A percentile compares a stretch with the other conserved stretches of the same genome.
These are phyloP conservation scores for Habrosyne pyritoides DNA, from an alignment of 2,888 invertebrate species.

Conservation along the genomic window DNA sequence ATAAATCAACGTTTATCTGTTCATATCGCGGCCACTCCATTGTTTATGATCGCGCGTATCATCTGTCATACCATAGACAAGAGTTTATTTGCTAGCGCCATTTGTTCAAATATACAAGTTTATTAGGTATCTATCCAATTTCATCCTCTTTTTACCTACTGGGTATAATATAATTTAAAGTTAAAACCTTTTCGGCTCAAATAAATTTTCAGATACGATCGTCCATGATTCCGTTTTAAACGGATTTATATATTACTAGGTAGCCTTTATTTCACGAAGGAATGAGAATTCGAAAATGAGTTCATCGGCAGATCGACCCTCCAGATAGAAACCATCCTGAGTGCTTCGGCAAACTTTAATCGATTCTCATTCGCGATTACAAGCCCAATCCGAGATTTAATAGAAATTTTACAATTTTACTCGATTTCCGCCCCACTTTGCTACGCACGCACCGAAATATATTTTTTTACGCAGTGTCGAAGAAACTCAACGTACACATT, in stretches of 20 bases:
- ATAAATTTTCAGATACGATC: conserved; percentile 28
- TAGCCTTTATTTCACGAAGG: conserved; percentile 46
- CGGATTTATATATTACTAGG: conserved; percentile 10
- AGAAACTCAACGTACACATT: conserved; percentile 74
- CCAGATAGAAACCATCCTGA: conserved; percentile 36
- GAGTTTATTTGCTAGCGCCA: conserved; percentile 30
- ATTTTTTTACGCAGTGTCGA: conserved; percentile 41
- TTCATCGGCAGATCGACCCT: conserved; percentile 54
- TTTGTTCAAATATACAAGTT: not conserved
- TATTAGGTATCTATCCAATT: too few species aligned
- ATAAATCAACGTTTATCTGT: conserved; percentile 73
- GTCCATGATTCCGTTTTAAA: conserved; percentile 22
- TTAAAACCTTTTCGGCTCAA: conserved; percentile 11
- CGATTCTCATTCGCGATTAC: conserved; percentile 58
- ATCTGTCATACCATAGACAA: conserved; percentile 59
- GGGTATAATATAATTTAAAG: too few species aligned
- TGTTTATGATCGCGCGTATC: conserved; percentile 67
- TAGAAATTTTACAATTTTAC: conserved; percentile 58
- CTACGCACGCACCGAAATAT: conserved; percentile 39
- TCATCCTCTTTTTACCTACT: too few species aligned
- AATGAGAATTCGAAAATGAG: conserved; percentile 52
- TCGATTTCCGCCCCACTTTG: conserved; percentile 36
- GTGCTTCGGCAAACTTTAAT: conserved; percentile 56
- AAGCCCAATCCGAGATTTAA: conserved; percentile 54
- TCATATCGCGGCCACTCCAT: conserved; percentile 63